phyloP scores from a whole-genome alignment of 2,113 vertebrate species.

The Cynoglossus semilaevis region DNA sequence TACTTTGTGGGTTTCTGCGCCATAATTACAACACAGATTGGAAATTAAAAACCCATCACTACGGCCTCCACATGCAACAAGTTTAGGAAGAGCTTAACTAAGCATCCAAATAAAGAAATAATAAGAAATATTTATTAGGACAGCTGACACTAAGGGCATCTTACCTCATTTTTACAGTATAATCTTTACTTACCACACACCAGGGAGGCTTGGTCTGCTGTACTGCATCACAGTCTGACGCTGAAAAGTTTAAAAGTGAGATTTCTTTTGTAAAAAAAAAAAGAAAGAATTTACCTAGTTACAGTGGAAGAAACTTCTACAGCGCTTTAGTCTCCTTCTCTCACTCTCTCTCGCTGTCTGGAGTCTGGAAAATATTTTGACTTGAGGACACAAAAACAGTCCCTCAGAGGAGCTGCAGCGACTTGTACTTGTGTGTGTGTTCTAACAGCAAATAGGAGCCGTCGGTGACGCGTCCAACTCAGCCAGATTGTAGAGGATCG shows the following conservation, averaged over 20 bases:
- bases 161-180: neutral
- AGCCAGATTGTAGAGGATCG: conserved; percentile 40
- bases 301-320: conserved; percentile 25
- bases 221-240: neutral
- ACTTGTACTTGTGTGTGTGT: conserved; percentile 58
- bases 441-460: conserved; percentile 50
- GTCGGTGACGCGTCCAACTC: conserved; percentile 32
- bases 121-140: neutral
- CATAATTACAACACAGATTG: conserved; percentile 43
- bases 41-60: conserved; percentile 15
- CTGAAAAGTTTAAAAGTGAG: no score
- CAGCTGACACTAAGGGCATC: neutral
- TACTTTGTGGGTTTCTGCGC: conserved; percentile 49
- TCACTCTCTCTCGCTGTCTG: conserved; percentile 44
- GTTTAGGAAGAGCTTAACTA: neutral
- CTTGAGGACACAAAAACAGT: conserved; percentile 43
- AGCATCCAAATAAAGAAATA: conserved; percentile 4
- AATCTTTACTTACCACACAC: neutral
- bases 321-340: conserved; percentile 18
- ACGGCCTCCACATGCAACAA: conserved; percentile 4
- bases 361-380: conserved; percentile 61
- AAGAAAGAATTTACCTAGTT: conserved; percentile 55
- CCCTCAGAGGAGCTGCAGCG: conserved; percentile 56
- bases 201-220: neutral
- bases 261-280: conserved; percentile 11